These are phyloP conservation scores for Bovichtus variegatus DNA, from an alignment of 2,797 vertebrate genomes.

Conservation along the genomic window DNA sequence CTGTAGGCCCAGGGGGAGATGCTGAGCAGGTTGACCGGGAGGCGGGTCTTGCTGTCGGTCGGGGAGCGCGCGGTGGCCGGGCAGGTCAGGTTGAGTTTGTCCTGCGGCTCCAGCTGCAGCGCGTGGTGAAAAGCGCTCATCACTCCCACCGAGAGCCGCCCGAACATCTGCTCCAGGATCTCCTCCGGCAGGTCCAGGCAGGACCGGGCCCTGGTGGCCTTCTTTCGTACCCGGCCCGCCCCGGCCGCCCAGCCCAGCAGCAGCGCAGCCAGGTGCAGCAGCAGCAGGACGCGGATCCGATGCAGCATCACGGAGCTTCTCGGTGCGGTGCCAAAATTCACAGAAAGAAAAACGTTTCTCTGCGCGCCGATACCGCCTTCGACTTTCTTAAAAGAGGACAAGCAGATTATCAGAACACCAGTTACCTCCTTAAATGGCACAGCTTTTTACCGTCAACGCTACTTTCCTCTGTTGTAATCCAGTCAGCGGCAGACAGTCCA, in stretches of 20 bases:
- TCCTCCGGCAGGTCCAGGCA: slow-evolving; percentile 93
- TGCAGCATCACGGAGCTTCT: slow-evolving; percentile 46
- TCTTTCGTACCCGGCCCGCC: slow-evolving; percentile 82
- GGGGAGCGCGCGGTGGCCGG: slow-evolving; percentile 76
- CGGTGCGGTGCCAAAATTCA: background rate
- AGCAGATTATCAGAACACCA: background rate
- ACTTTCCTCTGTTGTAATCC: slow-evolving; percentile 21
- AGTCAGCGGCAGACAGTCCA: slow-evolving; percentile 26
- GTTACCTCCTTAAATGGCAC: no score
- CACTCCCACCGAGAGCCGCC: slow-evolving; percentile 91
- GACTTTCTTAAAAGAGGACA: background rate
- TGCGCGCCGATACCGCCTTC: background rate
- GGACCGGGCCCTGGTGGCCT: slow-evolving; percentile 79
- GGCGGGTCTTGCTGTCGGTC: slow-evolving; percentile 80
- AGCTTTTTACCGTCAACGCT: background rate
- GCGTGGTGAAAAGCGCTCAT: slow-evolving; percentile 96
- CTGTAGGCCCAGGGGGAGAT: slow-evolving; percentile 96
- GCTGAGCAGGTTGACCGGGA: slow-evolving; percentile 92
- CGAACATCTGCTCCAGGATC: slow-evolving; percentile 95
- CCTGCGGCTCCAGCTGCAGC: slow-evolving; percentile 90
- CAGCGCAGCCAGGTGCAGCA: slow-evolving; percentile 46
- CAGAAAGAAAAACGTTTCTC: background rate
- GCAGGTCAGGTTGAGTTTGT: slow-evolving; percentile 89
- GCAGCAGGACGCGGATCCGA: slow-evolving; percentile 61
- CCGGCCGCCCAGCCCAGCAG: slow-evolving; percentile 58